phyloP scores from a whole-genome alignment of 2,113 vertebrate species.

The Crotalus helleri region DNA sequence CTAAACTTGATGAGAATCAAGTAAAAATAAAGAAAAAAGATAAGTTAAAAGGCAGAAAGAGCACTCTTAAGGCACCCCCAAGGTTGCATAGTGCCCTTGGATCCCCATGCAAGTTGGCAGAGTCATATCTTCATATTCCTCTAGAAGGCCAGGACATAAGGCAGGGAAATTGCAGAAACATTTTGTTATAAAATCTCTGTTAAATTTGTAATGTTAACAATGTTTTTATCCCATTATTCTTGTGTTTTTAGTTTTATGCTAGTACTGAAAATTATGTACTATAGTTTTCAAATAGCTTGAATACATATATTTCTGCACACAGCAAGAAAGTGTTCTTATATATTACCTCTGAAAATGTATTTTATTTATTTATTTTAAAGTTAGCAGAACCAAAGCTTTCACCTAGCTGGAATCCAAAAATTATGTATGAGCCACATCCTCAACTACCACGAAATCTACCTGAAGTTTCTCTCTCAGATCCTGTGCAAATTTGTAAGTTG shows the following conservation, averaged over 20 bases:
- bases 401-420: slow-evolving; percentile 98
- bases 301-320: neutral
- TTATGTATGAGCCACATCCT: slow-evolving; percentile 93
- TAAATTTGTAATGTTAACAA: neutral
- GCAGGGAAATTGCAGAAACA: neutral
- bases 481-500: slow-evolving; percentile 88
- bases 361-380: slow-evolving; percentile 64
- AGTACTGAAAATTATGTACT: neutral
- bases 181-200: neutral
- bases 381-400: slow-evolving; percentile 95
- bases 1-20: too few species aligned
- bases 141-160: neutral
- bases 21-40: too few species aligned
- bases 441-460: slow-evolving; percentile 88
- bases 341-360: neutral
- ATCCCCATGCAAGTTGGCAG: neutral
- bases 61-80: too few species aligned
- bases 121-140: neutral
- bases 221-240: neutral
- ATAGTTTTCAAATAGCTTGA: neutral
- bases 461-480: slow-evolving; percentile 78
- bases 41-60: too few species aligned
- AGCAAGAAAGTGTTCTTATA: neutral
- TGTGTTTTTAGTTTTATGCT: neutral
- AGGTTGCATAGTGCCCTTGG: neutral